phyloP scores from a whole-genome alignment of 2,113 vertebrate species.

The Coptodon bakossiorum region DNA sequence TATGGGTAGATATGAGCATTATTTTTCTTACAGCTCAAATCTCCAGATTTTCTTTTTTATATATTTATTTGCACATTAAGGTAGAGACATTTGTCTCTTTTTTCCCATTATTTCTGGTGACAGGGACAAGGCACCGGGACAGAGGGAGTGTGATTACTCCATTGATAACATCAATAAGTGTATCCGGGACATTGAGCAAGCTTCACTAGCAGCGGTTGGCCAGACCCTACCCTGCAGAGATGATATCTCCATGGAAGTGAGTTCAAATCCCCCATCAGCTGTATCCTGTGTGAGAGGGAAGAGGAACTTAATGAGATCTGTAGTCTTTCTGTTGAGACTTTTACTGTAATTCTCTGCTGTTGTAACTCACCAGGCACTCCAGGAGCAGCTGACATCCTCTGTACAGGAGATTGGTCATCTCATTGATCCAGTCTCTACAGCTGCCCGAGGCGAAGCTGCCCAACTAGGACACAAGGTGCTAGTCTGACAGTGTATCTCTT shows the following conservation, averaged over 20 bases:
- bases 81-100: background rate
- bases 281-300: slow-evolving; percentile 6
- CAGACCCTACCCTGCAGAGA: slow-evolving; percentile 92
- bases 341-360: background rate
- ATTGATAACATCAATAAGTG: slow-evolving; percentile 96
- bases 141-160: slow-evolving; percentile 93
- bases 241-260: slow-evolving; percentile 84
- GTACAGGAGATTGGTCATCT: slow-evolving; percentile 98
- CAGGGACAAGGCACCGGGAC: slow-evolving; percentile 97
- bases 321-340: slow-evolving; percentile 28
- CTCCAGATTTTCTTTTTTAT: background rate
- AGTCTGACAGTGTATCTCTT: background rate
- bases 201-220: slow-evolving; percentile 87
- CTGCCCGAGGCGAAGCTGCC: slow-evolving; percentile 91
- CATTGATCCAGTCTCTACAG: slow-evolving; percentile 90
- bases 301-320: slow-evolving; percentile 30
- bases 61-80: background rate
- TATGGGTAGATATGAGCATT: background rate
- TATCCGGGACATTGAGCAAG: slow-evolving; percentile 96
- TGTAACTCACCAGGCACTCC: slow-evolving; percentile 80
- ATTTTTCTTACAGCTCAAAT: background rate
- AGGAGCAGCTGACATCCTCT: slow-evolving; percentile 94
- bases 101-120: background rate
- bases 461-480: slow-evolving; percentile 96
- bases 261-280: slow-evolving; percentile 30